phyloP scores from a whole-genome alignment of 2,113 vertebrate genomes.

The Grammomys dolichurus region DNA sequence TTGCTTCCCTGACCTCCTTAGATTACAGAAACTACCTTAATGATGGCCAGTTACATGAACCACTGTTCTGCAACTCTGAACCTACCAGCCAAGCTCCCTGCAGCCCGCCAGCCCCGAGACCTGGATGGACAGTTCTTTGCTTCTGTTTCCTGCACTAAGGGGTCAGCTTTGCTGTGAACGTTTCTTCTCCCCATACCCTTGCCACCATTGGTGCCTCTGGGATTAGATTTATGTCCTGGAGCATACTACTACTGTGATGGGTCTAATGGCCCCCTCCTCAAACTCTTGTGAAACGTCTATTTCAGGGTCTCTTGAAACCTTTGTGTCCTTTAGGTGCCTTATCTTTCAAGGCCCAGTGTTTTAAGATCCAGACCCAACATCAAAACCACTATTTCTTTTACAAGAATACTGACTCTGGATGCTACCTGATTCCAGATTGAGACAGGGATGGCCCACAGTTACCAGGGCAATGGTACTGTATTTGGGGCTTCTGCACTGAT shows the following conservation, averaged over 20 bases:
- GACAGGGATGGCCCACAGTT: background rate
- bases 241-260: constrained; percentile 70
- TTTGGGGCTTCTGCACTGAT: constrained; percentile 36
- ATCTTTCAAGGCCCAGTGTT: constrained; percentile 32
- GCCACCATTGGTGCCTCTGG: constrained; percentile 56
- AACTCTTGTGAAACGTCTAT: constrained; percentile 42
- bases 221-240: background rate
- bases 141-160: constrained; percentile 89
- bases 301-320: background rate
- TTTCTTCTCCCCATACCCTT: background rate
- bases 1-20: constrained; percentile 82
- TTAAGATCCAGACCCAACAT: constrained; percentile 2
- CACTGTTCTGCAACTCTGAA: constrained; percentile 92
- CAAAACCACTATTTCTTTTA: constrained; percentile 11
- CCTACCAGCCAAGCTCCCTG: constrained; percentile 86
- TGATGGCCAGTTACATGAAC: constrained; percentile 97
- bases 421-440: constrained; percentile 33
- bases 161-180: constrained; percentile 92
- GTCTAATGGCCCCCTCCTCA: background rate
- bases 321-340: constrained; percentile 46
- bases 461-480: constrained; percentile 30
- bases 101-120: constrained; percentile 89
- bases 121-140: constrained; percentile 88
- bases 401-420: constrained; percentile 63
- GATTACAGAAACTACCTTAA: constrained; percentile 95